Conservation (phyloP, 2,113 vertebrate genomes). For the Capreolus pygargus region DNA sequence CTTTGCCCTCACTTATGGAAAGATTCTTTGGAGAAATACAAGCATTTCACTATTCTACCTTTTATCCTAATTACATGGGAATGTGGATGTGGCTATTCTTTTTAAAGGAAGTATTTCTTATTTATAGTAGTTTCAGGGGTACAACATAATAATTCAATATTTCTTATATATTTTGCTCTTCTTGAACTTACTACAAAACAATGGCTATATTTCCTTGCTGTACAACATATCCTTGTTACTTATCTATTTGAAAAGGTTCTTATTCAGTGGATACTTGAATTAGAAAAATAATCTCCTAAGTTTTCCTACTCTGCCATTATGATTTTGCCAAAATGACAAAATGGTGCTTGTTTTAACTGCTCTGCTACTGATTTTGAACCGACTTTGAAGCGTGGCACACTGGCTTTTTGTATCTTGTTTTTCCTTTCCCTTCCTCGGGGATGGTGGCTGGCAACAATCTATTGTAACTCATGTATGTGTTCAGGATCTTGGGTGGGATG, state of each 20-base stretch:
- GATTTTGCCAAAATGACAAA: slow-evolving; percentile 9
- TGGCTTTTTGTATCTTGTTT: neutral
- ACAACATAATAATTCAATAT: neutral
- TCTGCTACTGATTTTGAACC: neutral
- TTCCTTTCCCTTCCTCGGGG: neutral
- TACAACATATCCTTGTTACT: neutral
- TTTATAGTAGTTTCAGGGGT: neutral
- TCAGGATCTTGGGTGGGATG: neutral
- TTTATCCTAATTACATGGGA: slow-evolving; percentile 19
- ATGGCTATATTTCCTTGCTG: neutral
- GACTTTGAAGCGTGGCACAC: neutral
- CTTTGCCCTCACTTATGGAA: neutral
- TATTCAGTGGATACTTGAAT: neutral
- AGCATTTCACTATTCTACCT: neutral
- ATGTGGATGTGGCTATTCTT: neutral
- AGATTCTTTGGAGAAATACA: slow-evolving; percentile 25
- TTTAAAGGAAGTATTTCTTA: neutral
- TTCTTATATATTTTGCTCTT: neutral
- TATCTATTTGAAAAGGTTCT: neutral
- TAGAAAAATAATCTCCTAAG: neutral
- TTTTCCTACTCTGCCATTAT: neutral
- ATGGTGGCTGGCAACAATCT: neutral
- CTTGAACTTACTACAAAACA: neutral
- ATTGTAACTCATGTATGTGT: neutral
- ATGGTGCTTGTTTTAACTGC: neutral